Percentiles rank a stretch among this genome's conserved stretches.
phyloP scores from a whole-genome alignment of 2,113 vertebrate genomes.

The Bos javanicus region DNA sequence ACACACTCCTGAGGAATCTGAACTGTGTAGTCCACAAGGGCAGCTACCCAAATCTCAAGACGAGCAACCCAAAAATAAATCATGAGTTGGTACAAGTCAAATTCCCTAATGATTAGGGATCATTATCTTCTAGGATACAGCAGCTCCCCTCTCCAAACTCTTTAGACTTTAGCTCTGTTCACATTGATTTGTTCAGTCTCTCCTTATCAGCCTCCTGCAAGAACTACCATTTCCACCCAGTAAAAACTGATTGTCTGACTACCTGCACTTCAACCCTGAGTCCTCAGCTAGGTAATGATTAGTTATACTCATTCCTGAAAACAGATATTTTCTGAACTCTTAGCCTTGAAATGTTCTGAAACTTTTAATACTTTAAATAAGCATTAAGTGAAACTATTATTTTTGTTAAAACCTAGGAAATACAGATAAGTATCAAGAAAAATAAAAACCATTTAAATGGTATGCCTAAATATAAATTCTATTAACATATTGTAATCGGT shows the following conservation, averaged over 20 bases:
- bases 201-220: not conserved
- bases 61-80: not conserved
- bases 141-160: not conserved
- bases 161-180: not conserved
- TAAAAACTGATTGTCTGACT: not conserved
- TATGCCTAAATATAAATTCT: not conserved
- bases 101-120: not conserved
- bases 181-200: not conserved
- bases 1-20: not conserved
- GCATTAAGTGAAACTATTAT: not conserved
- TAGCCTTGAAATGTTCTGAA: not conserved
- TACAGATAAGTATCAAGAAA: not conserved
- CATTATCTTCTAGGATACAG: not conserved
- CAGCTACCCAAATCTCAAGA: not conserved
- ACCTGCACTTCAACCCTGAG: not conserved
- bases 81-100: not conserved
- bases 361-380: not conserved
- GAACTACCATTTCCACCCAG: not conserved
- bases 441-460: not conserved
- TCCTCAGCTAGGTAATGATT: not conserved
- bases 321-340: not conserved
- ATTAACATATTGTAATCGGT: no score
- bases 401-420: constrained; percentile 12
- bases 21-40: not conserved
- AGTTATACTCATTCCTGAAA: not conserved